These are phyloP conservation scores for Malurus splendens DNA, from an alignment of 2,797 vertebrate species.

Conservation along the genomic window DNA sequence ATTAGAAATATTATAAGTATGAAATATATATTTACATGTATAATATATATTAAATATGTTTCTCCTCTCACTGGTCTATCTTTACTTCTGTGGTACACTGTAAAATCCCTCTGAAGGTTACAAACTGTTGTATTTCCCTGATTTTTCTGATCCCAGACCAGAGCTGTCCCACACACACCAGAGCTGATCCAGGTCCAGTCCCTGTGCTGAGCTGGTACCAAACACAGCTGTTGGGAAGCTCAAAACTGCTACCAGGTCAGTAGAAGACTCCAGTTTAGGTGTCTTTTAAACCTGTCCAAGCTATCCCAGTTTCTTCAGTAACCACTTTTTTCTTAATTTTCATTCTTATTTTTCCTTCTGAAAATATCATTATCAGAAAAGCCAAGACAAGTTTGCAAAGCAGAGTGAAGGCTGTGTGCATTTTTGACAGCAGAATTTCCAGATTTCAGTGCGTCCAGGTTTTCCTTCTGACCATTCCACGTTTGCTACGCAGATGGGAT, in stretches of 20 bases:
- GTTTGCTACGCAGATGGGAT: not conserved
- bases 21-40: not conserved
- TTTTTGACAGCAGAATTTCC: not conserved
- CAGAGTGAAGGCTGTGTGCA: not conserved
- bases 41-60: not conserved
- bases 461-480: not conserved
- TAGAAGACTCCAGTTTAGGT: not conserved
- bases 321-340: not conserved
- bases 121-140: not conserved
- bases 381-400: not conserved
- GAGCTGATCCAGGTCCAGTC: not conserved
- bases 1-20: not conserved
- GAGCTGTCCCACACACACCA: not conserved
- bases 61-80: not conserved
- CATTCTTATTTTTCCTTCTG: not conserved
- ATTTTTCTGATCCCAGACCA: not conserved
- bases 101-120: not conserved
- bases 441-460: not conserved
- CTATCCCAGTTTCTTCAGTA: not conserved
- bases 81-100: not conserved
- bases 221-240: accelerated
- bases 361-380: not conserved
- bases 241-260: not conserved
- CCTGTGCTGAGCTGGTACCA: not conserved
- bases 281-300: not conserved